Percentiles rank a stretch among this genome's conserved stretches.
These are phyloP conservation scores for Characodon lateralis DNA, from an alignment of 2,797 vertebrate species.

Conservation along the genomic window DNA sequence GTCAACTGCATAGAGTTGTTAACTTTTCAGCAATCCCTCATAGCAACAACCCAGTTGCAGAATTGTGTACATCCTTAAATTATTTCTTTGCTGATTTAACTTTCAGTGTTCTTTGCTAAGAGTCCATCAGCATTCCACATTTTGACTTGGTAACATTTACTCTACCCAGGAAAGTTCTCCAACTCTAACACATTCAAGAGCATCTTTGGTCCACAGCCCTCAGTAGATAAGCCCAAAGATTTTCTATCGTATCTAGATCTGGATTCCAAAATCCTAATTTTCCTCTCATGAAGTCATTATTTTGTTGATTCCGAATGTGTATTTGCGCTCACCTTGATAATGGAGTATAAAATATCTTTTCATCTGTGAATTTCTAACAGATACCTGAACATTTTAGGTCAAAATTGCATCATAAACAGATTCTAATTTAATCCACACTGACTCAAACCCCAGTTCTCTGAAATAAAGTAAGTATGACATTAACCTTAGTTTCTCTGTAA, in stretches of 20 bases:
- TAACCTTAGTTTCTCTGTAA: neutral
- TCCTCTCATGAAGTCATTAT: neutral
- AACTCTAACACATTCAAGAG: neutral
- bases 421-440: neutral
- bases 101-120: neutral
- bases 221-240: too few relatives aligned
- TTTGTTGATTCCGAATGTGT: neutral
- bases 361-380: too few relatives aligned
- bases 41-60: neutral
- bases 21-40: neutral
- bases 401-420: neutral
- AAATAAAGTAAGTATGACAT: neutral
- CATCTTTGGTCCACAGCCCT: neutral
- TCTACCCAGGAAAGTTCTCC: neutral
- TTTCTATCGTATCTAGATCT: too few relatives aligned
- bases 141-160: neutral
- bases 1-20: neutral
- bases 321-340: neutral
- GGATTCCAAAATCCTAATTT: too few relatives aligned
- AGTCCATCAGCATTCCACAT: neutral
- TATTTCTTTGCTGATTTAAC: neutral
- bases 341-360: neutral
- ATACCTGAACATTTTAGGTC: neutral
- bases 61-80: neutral
- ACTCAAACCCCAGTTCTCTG: neutral